Conservation (phyloP, 1,140 invertebrate genomes). For the Aphelinus certus region DNA sequence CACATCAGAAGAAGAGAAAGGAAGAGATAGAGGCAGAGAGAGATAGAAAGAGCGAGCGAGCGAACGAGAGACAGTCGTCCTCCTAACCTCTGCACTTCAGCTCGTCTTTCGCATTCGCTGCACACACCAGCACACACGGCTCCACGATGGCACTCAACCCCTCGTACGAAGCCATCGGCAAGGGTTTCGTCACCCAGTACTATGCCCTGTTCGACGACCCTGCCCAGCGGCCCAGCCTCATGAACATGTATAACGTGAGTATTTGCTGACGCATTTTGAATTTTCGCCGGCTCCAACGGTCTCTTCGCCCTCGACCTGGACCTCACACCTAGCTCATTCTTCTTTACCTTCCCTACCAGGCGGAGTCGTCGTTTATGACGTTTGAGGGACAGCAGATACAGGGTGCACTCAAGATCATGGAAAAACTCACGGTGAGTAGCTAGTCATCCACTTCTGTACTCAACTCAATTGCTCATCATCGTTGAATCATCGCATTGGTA, state of each 20-base stretch:
- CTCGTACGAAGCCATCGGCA: conserved; percentile 90
- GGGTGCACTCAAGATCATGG: conserved; percentile 91
- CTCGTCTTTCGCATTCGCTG: too few relatives aligned
- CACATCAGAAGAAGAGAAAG: too few relatives aligned
- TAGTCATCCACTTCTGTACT: too few relatives aligned
- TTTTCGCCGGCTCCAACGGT: neutral
- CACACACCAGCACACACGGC: too few relatives aligned
- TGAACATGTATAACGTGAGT: conserved; percentile 93
- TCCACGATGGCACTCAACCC: conserved; percentile 82
- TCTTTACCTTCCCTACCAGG: conserved; percentile 67
- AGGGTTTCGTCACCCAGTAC: conserved; percentile 93
- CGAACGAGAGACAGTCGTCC: too few relatives aligned
- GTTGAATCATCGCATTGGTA: too few relatives aligned
- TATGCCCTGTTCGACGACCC: conserved; percentile 91
- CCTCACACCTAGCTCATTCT: neutral
- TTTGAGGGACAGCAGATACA: conserved; percentile 93
- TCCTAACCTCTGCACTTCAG: too few relatives aligned
- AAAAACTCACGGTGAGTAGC: conserved; percentile 87
- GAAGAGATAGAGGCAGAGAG: too few relatives aligned
- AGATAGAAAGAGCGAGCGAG: too few relatives aligned
- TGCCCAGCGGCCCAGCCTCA: conserved; percentile 79
- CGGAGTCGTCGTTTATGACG: conserved; percentile 92
- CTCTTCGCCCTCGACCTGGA: neutral
- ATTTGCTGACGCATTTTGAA: conserved; percentile 8
- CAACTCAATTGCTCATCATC: too few relatives aligned